phyloP scores from a whole-genome alignment of 2,888 invertebrate genomes.

The Priocnemis perturbator region DNA sequence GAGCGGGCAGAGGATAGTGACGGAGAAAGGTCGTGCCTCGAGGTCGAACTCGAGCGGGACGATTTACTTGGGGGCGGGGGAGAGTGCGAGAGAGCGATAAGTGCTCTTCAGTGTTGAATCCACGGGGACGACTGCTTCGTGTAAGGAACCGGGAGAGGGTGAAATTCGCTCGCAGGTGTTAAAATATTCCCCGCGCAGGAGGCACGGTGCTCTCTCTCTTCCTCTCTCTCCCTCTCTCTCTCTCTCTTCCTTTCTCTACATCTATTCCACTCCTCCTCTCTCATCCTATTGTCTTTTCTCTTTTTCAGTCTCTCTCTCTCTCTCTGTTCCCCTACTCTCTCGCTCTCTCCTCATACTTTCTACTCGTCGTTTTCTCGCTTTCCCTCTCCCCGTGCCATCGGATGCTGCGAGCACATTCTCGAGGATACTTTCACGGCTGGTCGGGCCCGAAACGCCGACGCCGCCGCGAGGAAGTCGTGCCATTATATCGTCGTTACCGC shows the following conservation, averaged over 20 bases:
- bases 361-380: not conserved
- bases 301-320: not conserved
- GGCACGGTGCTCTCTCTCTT: not conserved
- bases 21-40: conserved; percentile 26
- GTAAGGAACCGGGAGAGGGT: conserved; percentile 19
- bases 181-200: conserved; percentile 45
- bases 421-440: conserved; percentile 42
- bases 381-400: conserved; percentile 1
- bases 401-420: conserved; percentile 29
- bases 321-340: conserved; percentile 3
- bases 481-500: conserved; percentile 24
- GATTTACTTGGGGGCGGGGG: conserved; percentile 46
- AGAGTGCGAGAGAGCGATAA: conserved; percentile 52
- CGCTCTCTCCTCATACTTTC: conserved; percentile 3
- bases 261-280: not conserved
- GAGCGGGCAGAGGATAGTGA: conserved; percentile 12
- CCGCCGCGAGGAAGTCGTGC: conserved; percentile 18
- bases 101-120: conserved; percentile 57
- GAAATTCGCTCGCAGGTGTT: conserved; percentile 41
- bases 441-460: conserved; percentile 20
- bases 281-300: not conserved
- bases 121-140: conserved; percentile 35
- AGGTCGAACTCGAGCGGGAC: conserved; percentile 49
- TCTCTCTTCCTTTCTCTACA: not conserved
- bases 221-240: conserved; percentile 7